Evolutionary conservation across 2,113 vertebrate genomes (phyloP), one percentile per base, ranked within the genome.

Genomic region (Progne subis): DNA sequence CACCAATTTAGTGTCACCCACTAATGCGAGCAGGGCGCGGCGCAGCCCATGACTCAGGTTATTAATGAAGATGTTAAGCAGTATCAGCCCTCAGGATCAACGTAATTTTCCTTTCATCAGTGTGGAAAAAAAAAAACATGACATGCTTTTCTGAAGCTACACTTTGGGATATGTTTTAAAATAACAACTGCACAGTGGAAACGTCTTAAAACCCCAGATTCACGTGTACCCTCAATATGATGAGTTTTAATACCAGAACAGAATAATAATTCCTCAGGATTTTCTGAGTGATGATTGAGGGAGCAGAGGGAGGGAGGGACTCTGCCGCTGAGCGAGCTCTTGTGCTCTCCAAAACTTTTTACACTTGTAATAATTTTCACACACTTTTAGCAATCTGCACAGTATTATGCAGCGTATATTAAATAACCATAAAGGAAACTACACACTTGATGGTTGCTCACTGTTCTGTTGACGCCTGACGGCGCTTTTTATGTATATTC

Each of bases 31-130:
- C n/a, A 76, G 85, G 91, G 90, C 0, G 2, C 67, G 56, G 15
- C 1, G 0, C 92, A 94, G 95, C 82, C 94, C 2, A 12, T 93
- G 94, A 94, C 90, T 96, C 90, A 94, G 74, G 70, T 94, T 95
- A 88, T 93, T 90, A 95, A 92, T 88, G 88, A 93, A 93, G 76
- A 92, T 67, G 34, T 92, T 88, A 86, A 95, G 92, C 88, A 74
- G 94, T 41, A 92, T 74, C 94, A 95, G 94, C 92, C 91, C 86
- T 93, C 95, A 96, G 94, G 95, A 94, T 94, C 95, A 97, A 95
- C 85, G 83, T 90, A 85, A 96, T 88, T 95, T 90, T 90, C 92
- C 88, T 92, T 96, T 96, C 93, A 90, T 88, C 84, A 86, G 60
- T 39, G 78, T 70, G 53, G 47, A 92, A 89, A 91, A 93, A n/a